phyloP scores from a whole-genome alignment of 2,888 invertebrate species.

The Orthonevra nobilis region DNA sequence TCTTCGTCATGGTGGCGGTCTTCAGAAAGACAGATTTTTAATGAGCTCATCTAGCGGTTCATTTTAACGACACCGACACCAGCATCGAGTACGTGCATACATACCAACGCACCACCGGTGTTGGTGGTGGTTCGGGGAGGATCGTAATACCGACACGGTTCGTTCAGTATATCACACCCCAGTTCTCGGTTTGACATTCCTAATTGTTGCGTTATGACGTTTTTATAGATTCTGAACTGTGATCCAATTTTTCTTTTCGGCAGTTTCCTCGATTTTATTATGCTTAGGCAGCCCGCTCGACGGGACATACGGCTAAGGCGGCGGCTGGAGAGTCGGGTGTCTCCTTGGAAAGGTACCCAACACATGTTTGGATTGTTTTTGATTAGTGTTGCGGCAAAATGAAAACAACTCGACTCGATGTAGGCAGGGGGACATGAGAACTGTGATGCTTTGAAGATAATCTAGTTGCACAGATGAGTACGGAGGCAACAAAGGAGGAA shows the following conservation, averaged over 20 bases:
- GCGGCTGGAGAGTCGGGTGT: too few species aligned
- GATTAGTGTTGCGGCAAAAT: slow-evolving; percentile 61
- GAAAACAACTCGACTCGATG: too few species aligned
- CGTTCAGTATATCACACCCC: slow-evolving; percentile 39
- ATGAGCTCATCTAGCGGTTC: slow-evolving; percentile 70
- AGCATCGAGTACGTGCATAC: too few species aligned
- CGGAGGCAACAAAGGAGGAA: too few species aligned
- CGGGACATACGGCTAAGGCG: too few species aligned
- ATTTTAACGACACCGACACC: slow-evolving; percentile 64
- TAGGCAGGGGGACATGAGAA: too few species aligned
- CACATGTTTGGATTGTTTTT: slow-evolving; percentile 66
- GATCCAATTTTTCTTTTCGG: slow-evolving; percentile 21
- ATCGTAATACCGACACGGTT: slow-evolving; percentile 10
- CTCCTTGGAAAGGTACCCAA: slow-evolving; percentile 18
- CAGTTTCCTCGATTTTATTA: slow-evolving; percentile 1
- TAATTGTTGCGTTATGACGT: slow-evolving; percentile 63
- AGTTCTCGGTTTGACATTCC: slow-evolving; percentile 61
- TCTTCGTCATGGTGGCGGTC: slow-evolving; percentile 54
- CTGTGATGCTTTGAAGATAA: too few species aligned
- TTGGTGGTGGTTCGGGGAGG: too few species aligned
- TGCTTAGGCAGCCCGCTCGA: background rate
- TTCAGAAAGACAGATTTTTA: slow-evolving; percentile 67
- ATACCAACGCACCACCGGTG: too few species aligned
- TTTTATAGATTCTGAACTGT: slow-evolving; percentile 53
- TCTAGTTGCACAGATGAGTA: too few species aligned